These are phyloP conservation scores for Pseudobourletiella spinata DNA, from an alignment of 1,140 invertebrate species.

Conservation along the genomic window DNA sequence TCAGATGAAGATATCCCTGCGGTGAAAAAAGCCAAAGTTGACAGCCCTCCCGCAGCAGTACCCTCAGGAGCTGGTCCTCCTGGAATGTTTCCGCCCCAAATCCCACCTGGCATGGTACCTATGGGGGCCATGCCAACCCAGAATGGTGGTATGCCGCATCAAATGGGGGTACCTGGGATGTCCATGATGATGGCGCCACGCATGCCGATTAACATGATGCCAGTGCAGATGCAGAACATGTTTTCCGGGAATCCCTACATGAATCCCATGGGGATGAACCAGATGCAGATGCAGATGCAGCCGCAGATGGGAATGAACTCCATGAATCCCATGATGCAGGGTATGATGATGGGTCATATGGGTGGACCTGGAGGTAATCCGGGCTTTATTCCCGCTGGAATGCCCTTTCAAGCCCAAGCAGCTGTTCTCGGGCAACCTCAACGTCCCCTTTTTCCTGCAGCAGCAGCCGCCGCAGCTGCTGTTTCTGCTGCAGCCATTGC, in stretches of 20 bases:
- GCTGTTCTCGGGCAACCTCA: conserved; percentile 3
- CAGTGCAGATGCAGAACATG: conserved; percentile 22
- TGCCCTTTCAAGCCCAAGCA: background rate
- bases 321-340: conserved; percentile 40
- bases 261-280: conserved; percentile 27
- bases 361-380: too few species aligned
- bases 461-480: conserved; percentile 47
- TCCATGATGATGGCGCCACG: conserved; percentile 1
- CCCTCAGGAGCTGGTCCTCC: background rate
- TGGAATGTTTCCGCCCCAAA: conserved; percentile 18
- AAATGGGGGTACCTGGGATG: background rate
- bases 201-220: conserved; percentile 14
- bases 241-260: conserved; percentile 34
- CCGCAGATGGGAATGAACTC: conserved; percentile 9
- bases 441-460: conserved; percentile 28
- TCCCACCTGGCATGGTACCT: conserved; percentile 22
- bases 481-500: conserved; percentile 58
- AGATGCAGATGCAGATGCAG: conserved; percentile 9
- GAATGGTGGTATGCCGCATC: conserved; percentile 5
- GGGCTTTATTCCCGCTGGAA: background rate
- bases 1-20: conserved; percentile 63
- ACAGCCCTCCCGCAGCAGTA: conserved; percentile 43
- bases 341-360: conserved; percentile 43
- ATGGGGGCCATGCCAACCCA: conserved; percentile 14
- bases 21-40: conserved; percentile 58